phyloP scores from a whole-genome alignment of 2,113 vertebrate species.

The Pseudorhombus dupliciocellatus region DNA sequence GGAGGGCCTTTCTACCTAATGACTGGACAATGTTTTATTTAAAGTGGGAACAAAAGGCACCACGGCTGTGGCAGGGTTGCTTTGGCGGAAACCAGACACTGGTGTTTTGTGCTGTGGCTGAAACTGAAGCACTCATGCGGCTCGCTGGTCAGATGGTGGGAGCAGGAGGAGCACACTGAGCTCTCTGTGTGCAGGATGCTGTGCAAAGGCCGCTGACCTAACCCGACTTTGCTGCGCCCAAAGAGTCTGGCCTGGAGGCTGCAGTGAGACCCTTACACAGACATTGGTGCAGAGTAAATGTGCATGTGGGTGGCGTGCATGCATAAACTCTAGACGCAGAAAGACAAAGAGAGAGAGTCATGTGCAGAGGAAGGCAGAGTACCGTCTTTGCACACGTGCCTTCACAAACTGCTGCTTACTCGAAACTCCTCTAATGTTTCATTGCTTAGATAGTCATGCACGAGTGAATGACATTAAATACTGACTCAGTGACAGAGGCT shows the following conservation, averaged over 20 bases:
- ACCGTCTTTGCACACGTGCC: background rate
- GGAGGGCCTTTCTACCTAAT: conserved; percentile 64
- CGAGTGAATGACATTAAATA: background rate
- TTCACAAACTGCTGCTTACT: conserved; percentile 7
- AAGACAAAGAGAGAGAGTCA: background rate
- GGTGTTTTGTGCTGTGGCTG: conserved; percentile 73
- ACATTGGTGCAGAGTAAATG: background rate
- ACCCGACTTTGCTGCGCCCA: conserved; percentile 19
- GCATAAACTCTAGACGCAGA: background rate
- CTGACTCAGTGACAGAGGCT: background rate
- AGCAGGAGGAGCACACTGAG: conserved; percentile 59
- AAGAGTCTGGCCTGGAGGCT: conserved; percentile 22
- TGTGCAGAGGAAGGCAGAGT: background rate
- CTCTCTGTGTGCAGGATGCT: conserved; percentile 50
- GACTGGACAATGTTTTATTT: conserved; percentile 78
- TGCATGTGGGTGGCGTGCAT: background rate
- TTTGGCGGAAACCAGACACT: conserved; percentile 77
- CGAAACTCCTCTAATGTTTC: background rate
- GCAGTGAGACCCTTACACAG: conserved; percentile 5
- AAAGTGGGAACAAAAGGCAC: conserved; percentile 69
- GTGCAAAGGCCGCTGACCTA: conserved; percentile 10
- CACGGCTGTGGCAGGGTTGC: conserved; percentile 48
- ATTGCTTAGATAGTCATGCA: background rate
- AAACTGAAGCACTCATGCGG: conserved; percentile 73
- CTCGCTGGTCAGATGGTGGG: conserved; percentile 58